Evolutionary conservation across 1,140 invertebrate genomes (phyloP).

Genomic region (Calycopis cecrops): DNA sequence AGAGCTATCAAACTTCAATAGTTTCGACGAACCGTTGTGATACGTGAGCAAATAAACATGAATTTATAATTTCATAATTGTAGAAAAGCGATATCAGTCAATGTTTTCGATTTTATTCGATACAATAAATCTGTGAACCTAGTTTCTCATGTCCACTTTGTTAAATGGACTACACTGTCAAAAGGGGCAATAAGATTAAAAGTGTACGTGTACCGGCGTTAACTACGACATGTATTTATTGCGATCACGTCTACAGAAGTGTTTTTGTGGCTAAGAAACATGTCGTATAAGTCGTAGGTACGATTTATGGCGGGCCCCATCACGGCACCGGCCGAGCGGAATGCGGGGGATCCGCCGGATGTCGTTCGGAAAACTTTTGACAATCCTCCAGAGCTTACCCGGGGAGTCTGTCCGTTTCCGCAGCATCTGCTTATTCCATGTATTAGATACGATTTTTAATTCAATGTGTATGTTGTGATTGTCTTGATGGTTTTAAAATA

Average conservation of each 20-base stretch:
- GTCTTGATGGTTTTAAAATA: too few species aligned
- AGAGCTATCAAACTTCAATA: too few species aligned
- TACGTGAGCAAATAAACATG: too few species aligned
- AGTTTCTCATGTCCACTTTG: too few species aligned
- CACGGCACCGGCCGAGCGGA: not conserved
- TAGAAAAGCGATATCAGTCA: too few species aligned
- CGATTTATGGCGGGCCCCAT: slow-evolving; percentile 3
- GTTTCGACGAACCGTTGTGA: too few species aligned
- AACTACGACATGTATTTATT: slow-evolving; percentile 21
- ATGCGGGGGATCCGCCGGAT: slow-evolving; percentile 10
- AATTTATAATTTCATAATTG: too few species aligned
- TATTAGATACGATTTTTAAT: too few species aligned
- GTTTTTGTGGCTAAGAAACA: slow-evolving; percentile 15
- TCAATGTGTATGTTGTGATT: too few species aligned
- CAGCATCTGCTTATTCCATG: not conserved
- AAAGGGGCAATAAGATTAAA: slow-evolving; percentile 10
- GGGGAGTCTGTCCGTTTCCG: not conserved
- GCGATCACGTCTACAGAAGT: slow-evolving; percentile 20
- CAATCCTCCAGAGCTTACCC: slow-evolving; percentile 8
- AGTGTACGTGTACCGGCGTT: slow-evolving; percentile 1
- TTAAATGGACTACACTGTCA: not conserved
- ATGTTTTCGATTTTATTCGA: too few species aligned
- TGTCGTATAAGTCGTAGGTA: slow-evolving; percentile 12
- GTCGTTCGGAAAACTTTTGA: slow-evolving; percentile 4
- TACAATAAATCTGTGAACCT: too few species aligned